These are phyloP conservation scores for Myopa tessellatipennis DNA, from an alignment of 2,888 invertebrate species.

Conservation along the genomic window DNA sequence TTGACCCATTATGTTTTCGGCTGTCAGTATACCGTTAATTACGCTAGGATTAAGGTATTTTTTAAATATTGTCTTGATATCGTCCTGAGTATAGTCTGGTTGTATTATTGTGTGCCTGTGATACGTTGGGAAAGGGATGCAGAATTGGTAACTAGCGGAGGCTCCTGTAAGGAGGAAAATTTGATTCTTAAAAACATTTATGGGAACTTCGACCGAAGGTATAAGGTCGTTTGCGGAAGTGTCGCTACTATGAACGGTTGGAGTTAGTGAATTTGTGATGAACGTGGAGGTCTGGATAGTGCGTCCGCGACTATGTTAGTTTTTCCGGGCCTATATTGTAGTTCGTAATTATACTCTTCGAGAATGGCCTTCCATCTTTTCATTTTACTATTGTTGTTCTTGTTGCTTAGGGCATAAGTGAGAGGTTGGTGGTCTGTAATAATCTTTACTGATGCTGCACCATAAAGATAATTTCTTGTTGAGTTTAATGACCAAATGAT, in stretches of 20 bases:
- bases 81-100: conserved; percentile 22
- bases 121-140: conserved; percentile 36
- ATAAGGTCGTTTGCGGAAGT: conserved; percentile 45
- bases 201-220: conserved; percentile 36
- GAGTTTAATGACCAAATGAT: background rate
- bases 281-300: background rate
- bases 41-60: background rate
- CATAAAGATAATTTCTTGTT: background rate
- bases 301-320: background rate
- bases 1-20: conserved; percentile 25
- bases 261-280: background rate
- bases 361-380: background rate
- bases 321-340: conserved; percentile 10
- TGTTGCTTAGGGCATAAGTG: background rate
- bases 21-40: conserved; percentile 34
- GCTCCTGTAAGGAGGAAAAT: conserved; percentile 32
- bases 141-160: conserved; percentile 35
- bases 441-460: background rate
- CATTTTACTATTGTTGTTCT: background rate
- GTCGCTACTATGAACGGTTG: conserved; percentile 41
- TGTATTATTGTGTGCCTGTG: conserved; percentile 37
- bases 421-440: conserved; percentile 1
- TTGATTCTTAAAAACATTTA: conserved; percentile 47
- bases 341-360: conserved; percentile 9
- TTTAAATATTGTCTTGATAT: conserved; percentile 13